These are phyloP conservation scores for Lutjanus argentimaculatus DNA, from an alignment of 2,797 vertebrate species.

Conservation along the genomic window DNA sequence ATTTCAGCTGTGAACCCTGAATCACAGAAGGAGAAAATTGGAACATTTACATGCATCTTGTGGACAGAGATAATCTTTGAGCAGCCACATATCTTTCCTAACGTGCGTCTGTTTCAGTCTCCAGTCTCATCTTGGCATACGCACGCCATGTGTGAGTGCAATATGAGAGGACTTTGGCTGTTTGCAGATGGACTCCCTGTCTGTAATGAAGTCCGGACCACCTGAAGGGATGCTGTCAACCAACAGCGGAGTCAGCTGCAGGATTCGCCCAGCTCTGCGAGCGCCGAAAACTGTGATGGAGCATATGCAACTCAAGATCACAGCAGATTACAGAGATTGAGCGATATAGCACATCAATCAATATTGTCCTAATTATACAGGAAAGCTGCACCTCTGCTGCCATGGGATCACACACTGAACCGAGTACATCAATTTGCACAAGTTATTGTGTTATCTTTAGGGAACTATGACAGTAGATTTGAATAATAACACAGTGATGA, in stretches of 20 bases:
- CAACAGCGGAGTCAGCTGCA: slow-evolving; percentile 16
- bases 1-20: slow-evolving; percentile 53
- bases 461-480: slow-evolving; percentile 12
- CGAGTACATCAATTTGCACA: slow-evolving; percentile 36
- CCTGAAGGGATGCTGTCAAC: slow-evolving; percentile 56
- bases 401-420: slow-evolving; percentile 26
- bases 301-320: slow-evolving; percentile 44
- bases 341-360: slow-evolving; percentile 46
- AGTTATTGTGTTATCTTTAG: slow-evolving; percentile 42
- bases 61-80: slow-evolving; percentile 50
- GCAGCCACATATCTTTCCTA: slow-evolving; percentile 17
- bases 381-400: slow-evolving; percentile 44
- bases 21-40: slow-evolving; percentile 51
- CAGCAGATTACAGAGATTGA: slow-evolving; percentile 55
- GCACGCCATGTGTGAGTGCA: slow-evolving; percentile 15
- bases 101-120: slow-evolving; percentile 23
- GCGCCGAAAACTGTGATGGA: slow-evolving; percentile 41
- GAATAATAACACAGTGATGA: slow-evolving; percentile 22
- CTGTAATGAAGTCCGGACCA: slow-evolving; percentile 66
- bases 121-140: slow-evolving; percentile 30
- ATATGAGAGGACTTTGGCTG: slow-evolving; percentile 37
- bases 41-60: slow-evolving; percentile 59
- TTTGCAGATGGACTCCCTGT: slow-evolving; percentile 63
- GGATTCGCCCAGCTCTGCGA: slow-evolving; percentile 43
- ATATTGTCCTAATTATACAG: slow-evolving; percentile 60